phyloP scores from a whole-genome alignment of 37 sponge, comb jelly and placozoan species.

The Cladorhizidae sp. region DNA sequence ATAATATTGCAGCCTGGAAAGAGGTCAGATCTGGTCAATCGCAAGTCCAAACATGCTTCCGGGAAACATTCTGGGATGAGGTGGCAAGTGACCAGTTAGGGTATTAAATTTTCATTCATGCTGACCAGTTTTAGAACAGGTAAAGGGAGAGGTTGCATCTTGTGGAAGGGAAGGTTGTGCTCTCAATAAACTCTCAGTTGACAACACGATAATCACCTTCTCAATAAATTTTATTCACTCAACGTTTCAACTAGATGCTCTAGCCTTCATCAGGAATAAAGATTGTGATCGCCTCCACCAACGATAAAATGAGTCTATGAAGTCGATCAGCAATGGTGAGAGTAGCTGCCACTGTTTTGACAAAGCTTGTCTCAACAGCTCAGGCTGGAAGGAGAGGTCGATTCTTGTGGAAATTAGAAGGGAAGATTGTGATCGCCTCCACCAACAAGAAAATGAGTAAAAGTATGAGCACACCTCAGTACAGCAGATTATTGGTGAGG shows the following conservation, averaged over 20 bases:
- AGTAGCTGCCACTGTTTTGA: slow-evolving; percentile 23
- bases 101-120: slow-evolving; percentile 94
- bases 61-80: slow-evolving; percentile 86
- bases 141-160: too few relatives aligned
- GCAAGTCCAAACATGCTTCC: slow-evolving; percentile 92
- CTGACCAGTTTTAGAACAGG: neutral
- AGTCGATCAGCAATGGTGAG: slow-evolving; percentile 29
- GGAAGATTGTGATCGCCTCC: too few relatives aligned
- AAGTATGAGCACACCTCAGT: slow-evolving; percentile 79
- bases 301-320: slow-evolving; percentile 84
- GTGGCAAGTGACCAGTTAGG: slow-evolving; percentile 88
- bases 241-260: too few relatives aligned
- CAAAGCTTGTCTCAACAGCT: too few relatives aligned
- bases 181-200: too few relatives aligned
- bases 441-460: too few relatives aligned
- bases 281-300: slow-evolving; percentile 84
- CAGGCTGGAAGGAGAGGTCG: too few relatives aligned
- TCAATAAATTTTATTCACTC: too few relatives aligned
- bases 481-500: slow-evolving; percentile 56
- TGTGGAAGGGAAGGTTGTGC: too few relatives aligned
- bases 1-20: slow-evolving; percentile 64
- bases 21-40: slow-evolving; percentile 90
- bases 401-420: too few relatives aligned
- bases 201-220: too few relatives aligned
- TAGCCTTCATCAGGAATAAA: slow-evolving; percentile 36